phyloP scores from a whole-genome alignment of 2,888 invertebrate species.

The Melangyna quadrimaculata region DNA sequence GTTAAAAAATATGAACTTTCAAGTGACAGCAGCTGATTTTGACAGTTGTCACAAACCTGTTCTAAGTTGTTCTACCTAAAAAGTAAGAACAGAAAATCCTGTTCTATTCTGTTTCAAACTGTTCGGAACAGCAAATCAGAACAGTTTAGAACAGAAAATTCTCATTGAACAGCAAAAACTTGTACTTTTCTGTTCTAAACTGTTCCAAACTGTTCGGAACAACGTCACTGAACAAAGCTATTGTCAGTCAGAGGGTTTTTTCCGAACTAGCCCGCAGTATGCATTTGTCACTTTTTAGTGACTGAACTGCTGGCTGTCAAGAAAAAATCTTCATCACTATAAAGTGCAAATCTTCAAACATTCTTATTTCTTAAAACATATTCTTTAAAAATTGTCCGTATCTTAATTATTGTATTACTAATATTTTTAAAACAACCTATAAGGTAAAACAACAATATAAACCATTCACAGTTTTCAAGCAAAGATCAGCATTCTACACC shows the following conservation, averaged over 20 bases:
- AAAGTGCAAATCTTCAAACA: slow-evolving; percentile 40
- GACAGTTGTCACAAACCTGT: no score
- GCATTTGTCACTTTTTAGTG: slow-evolving; percentile 49
- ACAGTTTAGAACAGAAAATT: no score
- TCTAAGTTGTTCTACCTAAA: no score
- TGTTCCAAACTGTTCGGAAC: no score
- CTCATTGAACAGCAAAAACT: no score
- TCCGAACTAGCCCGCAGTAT: slow-evolving; percentile 21
- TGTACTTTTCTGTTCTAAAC: no score
- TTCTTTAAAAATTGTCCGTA: slow-evolving; percentile 45
- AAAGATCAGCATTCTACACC: not conserved
- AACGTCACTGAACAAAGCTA: no score
- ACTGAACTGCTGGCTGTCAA: slow-evolving; percentile 45
- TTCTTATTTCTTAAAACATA: slow-evolving; percentile 56
- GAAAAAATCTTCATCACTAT: slow-evolving; percentile 57
- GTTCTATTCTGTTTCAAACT: no score
- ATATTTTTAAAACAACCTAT: slow-evolving; percentile 16
- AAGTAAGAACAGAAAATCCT: no score
- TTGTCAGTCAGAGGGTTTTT: not conserved
- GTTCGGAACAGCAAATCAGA: no score
- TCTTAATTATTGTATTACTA: slow-evolving; percentile 26
- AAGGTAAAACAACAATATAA: slow-evolving; percentile 32
- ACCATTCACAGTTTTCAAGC: not conserved
- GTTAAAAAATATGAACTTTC: no score
- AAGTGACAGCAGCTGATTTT: no score